phyloP scores from a whole-genome alignment of 2,888 invertebrate genomes.

The Drosophila basisetae region DNA sequence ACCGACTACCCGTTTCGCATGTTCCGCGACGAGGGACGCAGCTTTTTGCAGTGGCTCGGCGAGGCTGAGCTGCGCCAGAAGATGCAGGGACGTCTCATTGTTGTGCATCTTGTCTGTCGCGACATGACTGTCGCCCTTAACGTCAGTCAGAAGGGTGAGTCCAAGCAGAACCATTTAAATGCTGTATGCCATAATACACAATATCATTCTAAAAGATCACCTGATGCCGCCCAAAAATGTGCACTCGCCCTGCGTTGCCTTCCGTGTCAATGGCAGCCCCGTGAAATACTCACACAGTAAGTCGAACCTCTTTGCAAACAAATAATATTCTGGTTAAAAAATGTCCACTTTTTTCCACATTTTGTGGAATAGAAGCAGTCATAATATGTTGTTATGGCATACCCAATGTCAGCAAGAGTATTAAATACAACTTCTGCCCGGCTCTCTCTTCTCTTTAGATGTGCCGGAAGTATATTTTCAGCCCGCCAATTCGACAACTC shows the following conservation, averaged over 20 bases:
- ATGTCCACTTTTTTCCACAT: neutral
- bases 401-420: neutral
- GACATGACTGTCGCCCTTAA: slow-evolving; percentile 87
- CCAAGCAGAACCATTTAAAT: neutral
- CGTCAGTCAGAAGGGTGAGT: slow-evolving; percentile 79
- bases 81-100: slow-evolving; percentile 92
- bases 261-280: slow-evolving; percentile 93
- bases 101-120: slow-evolving; percentile 92
- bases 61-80: slow-evolving; percentile 90
- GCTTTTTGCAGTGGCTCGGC: slow-evolving; percentile 94
- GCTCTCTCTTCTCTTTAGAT: slow-evolving; percentile 85
- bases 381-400: no score
- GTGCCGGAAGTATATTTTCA: slow-evolving; percentile 93
- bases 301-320: slow-evolving; percentile 63
- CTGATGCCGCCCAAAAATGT: slow-evolving; percentile 87
- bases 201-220: slow-evolving; percentile 52
- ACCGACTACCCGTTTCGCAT: slow-evolving; percentile 92
- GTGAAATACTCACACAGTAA: slow-evolving; percentile 88
- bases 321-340: neutral
- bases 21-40: slow-evolving; percentile 92
- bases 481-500: slow-evolving; percentile 86
- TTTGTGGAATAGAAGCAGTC: no score
- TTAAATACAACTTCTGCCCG: neutral
- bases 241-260: slow-evolving; percentile 94
- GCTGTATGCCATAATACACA: neutral